Evolutionary conservation across 1,140 invertebrate genomes (phyloP).

Genomic region (Chrysomallon squamiferum): DNA sequence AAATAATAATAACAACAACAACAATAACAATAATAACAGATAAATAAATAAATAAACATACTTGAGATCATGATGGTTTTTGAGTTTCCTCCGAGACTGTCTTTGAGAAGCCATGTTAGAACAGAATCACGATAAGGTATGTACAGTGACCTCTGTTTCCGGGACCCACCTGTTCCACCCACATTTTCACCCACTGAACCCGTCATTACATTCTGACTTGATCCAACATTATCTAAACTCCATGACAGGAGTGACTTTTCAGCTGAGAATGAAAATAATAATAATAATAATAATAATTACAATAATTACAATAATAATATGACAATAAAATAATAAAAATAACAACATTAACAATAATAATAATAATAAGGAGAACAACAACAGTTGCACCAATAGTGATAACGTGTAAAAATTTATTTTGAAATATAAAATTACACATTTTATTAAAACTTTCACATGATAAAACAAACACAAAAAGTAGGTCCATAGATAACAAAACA

Average conservation of each 20-base stretch:
- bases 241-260: slow-evolving; percentile 47
- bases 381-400: too few species aligned
- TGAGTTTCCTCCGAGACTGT: slow-evolving; percentile 90
- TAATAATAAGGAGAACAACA: too few species aligned
- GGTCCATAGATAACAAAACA: too few species aligned
- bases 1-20: too few species aligned
- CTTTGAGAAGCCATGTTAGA: slow-evolving; percentile 90
- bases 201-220: slow-evolving; percentile 31
- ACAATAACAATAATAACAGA: too few species aligned
- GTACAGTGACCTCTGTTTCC: slow-evolving; percentile 64
- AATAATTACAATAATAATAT: not conserved
- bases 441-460: too few species aligned
- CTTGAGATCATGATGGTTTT: slow-evolving; percentile 92
- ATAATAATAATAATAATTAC: not conserved
- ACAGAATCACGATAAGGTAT: slow-evolving; percentile 92
- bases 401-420: too few species aligned
- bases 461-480: too few species aligned
- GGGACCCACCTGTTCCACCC: slow-evolving; percentile 3
- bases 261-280: slow-evolving; percentile 33
- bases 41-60: too few species aligned
- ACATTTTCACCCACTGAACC: slow-evolving; percentile 24
- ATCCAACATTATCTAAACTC: slow-evolving; percentile 40
- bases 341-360: too few species aligned
- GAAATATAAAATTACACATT: too few species aligned
- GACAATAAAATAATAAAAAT: not conserved